Evolutionary conservation across 2,797 vertebrate species (phyloP).

Genomic region (Hippoglossus hippoglossus): DNA sequence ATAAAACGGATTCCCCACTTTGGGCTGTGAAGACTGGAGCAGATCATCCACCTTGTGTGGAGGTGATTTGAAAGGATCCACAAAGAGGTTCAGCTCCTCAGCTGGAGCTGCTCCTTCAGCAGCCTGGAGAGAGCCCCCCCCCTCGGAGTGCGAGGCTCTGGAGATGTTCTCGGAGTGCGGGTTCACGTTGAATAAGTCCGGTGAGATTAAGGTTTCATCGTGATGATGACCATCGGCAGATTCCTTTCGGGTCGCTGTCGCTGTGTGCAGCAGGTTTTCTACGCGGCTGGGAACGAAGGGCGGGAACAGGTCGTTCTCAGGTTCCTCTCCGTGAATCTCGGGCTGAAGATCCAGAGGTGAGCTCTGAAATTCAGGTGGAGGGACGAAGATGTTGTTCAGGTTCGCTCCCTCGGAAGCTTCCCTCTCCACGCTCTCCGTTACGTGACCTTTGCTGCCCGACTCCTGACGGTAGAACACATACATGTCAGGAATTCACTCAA

Average conservation of each 20-base stretch:
- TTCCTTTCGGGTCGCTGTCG: neutral
- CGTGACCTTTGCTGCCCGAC: neutral
- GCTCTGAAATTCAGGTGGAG: slow-evolving; percentile 42
- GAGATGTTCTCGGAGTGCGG: neutral
- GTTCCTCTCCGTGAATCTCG: slow-evolving; percentile 1
- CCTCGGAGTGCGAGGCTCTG: neutral
- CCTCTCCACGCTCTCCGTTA: neutral
- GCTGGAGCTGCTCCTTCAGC: neutral
- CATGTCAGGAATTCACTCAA: neutral
- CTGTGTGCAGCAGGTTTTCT: slow-evolving; percentile 17
- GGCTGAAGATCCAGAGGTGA: slow-evolving; percentile 20
- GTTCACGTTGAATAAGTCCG: slow-evolving; percentile 22
- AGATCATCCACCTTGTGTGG: slow-evolving; percentile 16
- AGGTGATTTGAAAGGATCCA: slow-evolving; percentile 34
- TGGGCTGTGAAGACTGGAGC: slow-evolving; percentile 1
- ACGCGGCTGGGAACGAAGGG: neutral
- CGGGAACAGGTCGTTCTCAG: slow-evolving; percentile 14
- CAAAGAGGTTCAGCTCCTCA: neutral
- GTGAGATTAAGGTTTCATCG: neutral
- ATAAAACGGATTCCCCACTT: slow-evolving; percentile 2
- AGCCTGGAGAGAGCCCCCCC: slow-evolving; percentile 1
- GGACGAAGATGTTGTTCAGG: neutral
- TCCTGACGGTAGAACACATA: slow-evolving; percentile 60
- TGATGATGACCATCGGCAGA: slow-evolving; percentile 6
- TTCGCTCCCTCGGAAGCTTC: neutral